A percentile compares a stretch with the other conserved stretches of the same genome.
phyloP scores from a whole-genome alignment of 2,113 vertebrate species.

The Sander lucioperca region DNA sequence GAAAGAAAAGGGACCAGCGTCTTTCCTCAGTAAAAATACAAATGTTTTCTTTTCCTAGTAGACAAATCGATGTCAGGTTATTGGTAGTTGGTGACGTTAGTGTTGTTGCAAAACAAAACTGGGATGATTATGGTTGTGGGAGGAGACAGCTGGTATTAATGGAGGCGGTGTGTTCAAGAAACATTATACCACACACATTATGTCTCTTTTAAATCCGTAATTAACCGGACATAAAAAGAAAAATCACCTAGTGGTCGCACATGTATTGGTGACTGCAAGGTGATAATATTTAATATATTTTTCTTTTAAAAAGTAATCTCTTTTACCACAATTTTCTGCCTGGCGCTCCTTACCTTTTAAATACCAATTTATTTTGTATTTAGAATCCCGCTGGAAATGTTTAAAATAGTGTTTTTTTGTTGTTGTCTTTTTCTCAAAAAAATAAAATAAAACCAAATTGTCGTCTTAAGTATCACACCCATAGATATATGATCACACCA shows the following conservation, averaged over 20 bases:
- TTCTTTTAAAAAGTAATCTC: no score
- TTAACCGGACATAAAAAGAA: not conserved
- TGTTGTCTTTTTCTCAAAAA: not conserved
- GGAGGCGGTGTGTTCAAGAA: conserved; percentile 20
- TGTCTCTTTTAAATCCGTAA: not conserved
- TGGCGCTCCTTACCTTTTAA: not conserved
- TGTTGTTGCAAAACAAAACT: conserved; percentile 67
- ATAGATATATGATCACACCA: no score
- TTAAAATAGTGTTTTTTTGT: not conserved
- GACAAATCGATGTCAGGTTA: conserved; percentile 13
- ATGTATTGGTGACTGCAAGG: not conserved
- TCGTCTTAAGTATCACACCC: no score
- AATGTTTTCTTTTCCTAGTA: conserved; percentile 27
- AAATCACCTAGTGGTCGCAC: not conserved
- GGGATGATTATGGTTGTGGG: conserved; percentile 6
- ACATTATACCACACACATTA: not conserved
- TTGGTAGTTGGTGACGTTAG: rapidly evolving
- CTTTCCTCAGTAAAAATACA: not conserved
- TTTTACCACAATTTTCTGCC: not conserved
- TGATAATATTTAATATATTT: not conserved
- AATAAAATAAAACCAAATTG: not conserved
- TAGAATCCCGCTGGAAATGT: not conserved
- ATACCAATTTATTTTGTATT: not conserved
- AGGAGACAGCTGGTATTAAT: conserved; percentile 20
- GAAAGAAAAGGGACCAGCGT: conserved; percentile 5